Evolutionary conservation across 35 echinoderm and acorn worm genomes (phyloP).

Genomic region (Anneissia japonica): DNA sequence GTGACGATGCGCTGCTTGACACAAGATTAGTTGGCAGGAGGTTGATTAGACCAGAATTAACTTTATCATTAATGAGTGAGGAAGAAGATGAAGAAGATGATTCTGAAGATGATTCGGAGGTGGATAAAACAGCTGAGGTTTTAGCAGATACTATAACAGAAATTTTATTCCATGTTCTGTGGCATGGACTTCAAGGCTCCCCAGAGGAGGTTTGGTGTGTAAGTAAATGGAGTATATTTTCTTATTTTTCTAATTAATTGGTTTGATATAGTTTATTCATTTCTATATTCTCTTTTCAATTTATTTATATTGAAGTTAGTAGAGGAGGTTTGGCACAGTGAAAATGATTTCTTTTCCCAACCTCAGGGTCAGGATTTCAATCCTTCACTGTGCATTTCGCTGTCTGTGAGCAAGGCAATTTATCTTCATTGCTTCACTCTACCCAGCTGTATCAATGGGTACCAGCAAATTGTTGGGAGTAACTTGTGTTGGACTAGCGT

Average conservation of each 20-base stretch:
- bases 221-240: constrained; percentile 4
- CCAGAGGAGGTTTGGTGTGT: constrained; percentile 87
- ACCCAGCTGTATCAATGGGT: no score
- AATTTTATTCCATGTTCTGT: constrained; percentile 76
- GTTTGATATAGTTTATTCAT: neutral
- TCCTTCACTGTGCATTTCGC: no score
- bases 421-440: neutral
- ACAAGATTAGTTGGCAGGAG: neutral
- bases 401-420: neutral
- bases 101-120: constrained; percentile 40
- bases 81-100: constrained; percentile 14
- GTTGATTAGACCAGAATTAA: neutral
- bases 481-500: no score
- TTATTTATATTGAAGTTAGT: no score
- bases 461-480: no score
- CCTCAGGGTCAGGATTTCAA: no score
- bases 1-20: neutral
- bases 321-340: no score
- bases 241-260: neutral
- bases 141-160: constrained; percentile 83
- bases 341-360: no score
- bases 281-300: no score
- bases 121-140: constrained; percentile 51
- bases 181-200: constrained; percentile 67
- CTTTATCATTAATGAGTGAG: neutral